Conservation (phyloP, 2,113 vertebrate species). For the Eleginops maclovinus region DNA sequence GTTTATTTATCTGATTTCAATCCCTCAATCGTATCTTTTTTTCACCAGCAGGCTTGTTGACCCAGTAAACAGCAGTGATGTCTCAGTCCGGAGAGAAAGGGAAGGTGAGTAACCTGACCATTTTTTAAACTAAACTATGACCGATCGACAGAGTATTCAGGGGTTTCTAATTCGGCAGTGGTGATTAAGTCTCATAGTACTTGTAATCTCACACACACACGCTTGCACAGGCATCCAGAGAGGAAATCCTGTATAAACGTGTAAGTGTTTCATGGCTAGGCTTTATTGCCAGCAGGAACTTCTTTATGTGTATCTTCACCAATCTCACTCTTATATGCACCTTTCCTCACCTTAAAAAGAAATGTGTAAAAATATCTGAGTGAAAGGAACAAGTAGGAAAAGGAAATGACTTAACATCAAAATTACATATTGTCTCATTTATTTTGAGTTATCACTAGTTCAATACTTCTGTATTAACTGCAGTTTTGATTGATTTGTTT, state of each 20-base stretch:
- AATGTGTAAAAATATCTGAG: slow-evolving; percentile 20
- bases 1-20: not conserved
- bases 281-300: slow-evolving; percentile 59
- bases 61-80: slow-evolving; percentile 77
- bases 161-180: slow-evolving; percentile 23
- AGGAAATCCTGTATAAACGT: slow-evolving; percentile 75
- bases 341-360: slow-evolving; percentile 27
- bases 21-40: slow-evolving; percentile 21
- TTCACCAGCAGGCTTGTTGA: slow-evolving; percentile 53
- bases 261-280: slow-evolving; percentile 36
- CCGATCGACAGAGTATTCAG: not conserved
- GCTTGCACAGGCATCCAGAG: slow-evolving; percentile 56
- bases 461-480: not conserved
- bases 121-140: not conserved
- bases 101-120: slow-evolving; percentile 81
- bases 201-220: slow-evolving; percentile 64
- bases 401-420: not conserved
- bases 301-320: slow-evolving; percentile 41
- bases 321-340: slow-evolving; percentile 23
- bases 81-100: slow-evolving; percentile 90
- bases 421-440: not conserved
- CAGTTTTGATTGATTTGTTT: not conserved
- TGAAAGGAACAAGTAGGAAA: slow-evolving; percentile 8
- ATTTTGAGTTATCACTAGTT: not conserved
- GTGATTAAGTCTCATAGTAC: slow-evolving; percentile 47